A percentile compares a stretch with the other conserved stretches of the same genome.
Conservation (phyloP, 2,113 vertebrate genomes). For the Leptosomus discolor region DNA sequence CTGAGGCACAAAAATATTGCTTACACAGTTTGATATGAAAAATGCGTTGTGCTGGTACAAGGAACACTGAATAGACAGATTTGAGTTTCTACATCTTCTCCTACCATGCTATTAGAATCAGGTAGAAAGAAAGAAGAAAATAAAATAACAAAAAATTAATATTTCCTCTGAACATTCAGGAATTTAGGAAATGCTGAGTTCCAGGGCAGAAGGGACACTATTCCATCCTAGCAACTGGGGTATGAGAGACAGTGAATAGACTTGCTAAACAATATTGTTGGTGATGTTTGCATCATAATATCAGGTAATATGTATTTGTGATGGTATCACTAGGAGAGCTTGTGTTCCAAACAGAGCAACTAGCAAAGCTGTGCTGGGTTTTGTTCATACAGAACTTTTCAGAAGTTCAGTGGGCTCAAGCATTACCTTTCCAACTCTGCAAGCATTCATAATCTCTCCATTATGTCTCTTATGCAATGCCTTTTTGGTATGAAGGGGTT, state of each 20-base stretch:
- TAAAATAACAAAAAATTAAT: neutral
- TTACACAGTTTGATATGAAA: neutral
- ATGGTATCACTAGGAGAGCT: neutral
- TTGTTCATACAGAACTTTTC: neutral
- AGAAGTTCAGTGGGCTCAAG: neutral
- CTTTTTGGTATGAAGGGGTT: neutral
- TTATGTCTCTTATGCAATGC: neutral
- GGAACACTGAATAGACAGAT: neutral
- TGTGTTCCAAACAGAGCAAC: neutral
- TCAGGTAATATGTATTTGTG: neutral
- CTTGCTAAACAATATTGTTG: neutral
- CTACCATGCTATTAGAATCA: accelerated
- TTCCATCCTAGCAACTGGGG: neutral
- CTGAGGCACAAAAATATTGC: neutral
- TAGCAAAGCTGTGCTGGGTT: neutral
- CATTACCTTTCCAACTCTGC: neutral
- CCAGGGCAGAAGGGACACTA: neutral
- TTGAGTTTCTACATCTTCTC: neutral
- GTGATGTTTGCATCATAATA: neutral
- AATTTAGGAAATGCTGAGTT: neutral
- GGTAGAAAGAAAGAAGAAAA: neutral
- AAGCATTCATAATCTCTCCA: neutral
- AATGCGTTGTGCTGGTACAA: neutral
- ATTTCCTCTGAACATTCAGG: neutral
- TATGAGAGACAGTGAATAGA: neutral